These are phyloP conservation scores for Thalassoma bifasciatum DNA, from an alignment of 2,113 vertebrate genomes.

Conservation along the genomic window DNA sequence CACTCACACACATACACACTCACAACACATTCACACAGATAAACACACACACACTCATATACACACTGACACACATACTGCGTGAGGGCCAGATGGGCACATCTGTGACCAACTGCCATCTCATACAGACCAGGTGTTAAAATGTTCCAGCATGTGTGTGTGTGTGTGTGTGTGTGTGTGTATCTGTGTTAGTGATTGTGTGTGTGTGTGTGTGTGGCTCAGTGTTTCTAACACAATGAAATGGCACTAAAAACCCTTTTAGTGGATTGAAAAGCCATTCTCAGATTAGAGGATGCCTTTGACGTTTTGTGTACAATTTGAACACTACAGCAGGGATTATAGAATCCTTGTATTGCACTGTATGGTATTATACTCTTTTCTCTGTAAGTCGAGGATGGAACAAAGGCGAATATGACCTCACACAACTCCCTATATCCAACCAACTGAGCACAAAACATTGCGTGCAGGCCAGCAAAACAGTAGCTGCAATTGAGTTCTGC, in stretches of 20 bases:
- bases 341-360: background rate
- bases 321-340: conserved; percentile 39
- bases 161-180: conserved; percentile 10
- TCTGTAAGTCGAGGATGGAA: background rate
- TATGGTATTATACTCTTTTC: background rate
- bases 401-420: background rate
- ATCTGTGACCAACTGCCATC: conserved; percentile 66
- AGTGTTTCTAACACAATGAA: conserved; percentile 38
- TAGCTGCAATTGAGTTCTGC: background rate
- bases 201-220: conserved; percentile 3
- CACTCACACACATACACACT: conserved; percentile 20
- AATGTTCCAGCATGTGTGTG: conserved; percentile 15
- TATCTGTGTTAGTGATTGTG: background rate
- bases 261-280: conserved; percentile 55
- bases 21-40: conserved; percentile 1
- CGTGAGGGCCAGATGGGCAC: conserved; percentile 64
- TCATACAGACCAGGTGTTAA: conserved; percentile 62
- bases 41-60: conserved; percentile 2
- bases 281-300: conserved; percentile 52
- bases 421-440: background rate
- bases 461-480: background rate
- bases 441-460: too few species aligned
- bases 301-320: conserved; percentile 23
- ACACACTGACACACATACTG: background rate
- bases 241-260: conserved; percentile 52